These are phyloP conservation scores for Anthopleura sola DNA, from an alignment of 64 coral and sea anemone genomes.

Conservation along the genomic window DNA sequence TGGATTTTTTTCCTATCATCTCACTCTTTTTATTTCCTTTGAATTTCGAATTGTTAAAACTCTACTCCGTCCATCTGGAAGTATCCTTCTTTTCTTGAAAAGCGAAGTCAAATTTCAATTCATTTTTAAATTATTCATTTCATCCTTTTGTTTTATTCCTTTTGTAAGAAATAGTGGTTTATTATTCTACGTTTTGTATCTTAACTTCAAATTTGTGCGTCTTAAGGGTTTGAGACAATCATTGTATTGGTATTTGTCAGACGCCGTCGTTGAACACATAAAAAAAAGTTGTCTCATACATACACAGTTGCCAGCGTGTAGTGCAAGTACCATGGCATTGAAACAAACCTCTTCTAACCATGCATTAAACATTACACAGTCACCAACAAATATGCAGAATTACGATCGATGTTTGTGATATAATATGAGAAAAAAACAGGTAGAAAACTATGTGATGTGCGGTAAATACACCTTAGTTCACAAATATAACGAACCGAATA, in stretches of 20 bases:
- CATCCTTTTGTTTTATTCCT: not conserved
- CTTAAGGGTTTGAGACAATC: not conserved
- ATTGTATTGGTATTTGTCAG: not conserved
- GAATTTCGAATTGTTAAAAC: not conserved
- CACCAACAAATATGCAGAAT: not conserved
- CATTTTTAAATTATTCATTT: conserved; percentile 3
- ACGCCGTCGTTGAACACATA: not conserved
- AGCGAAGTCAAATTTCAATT: not conserved
- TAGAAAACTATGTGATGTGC: not conserved
- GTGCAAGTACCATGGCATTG: not conserved
- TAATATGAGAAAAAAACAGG: not conserved
- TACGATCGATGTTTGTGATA: not conserved
- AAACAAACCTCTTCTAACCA: not conserved
- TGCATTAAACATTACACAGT: not conserved
- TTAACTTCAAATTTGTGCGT: not conserved
- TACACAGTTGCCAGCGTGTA: not conserved
- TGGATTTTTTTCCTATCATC: not conserved
- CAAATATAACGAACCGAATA: not conserved
- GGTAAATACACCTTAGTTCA: not conserved
- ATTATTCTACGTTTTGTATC: not conserved
- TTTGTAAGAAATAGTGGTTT: not conserved
- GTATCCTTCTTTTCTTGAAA: not conserved
- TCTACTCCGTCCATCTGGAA: not conserved
- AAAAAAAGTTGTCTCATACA: not conserved
- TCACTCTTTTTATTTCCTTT: not conserved